Base-by-base conservation (phyloP, 2,113 vertebrate genomes). In the Hylia prasina region DNA sequence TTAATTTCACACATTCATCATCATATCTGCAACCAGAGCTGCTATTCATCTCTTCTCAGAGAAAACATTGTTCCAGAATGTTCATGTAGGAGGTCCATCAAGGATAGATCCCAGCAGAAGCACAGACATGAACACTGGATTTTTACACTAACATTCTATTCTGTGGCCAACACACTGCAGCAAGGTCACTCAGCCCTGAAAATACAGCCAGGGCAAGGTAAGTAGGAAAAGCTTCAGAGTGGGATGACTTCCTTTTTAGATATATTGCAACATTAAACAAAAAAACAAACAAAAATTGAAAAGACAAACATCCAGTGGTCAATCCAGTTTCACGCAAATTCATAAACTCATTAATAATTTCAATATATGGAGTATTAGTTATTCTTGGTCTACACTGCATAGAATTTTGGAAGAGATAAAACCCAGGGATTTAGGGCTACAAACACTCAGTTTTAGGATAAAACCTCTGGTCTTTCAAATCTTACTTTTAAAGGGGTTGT, bases 11-110 rank as follows among this genome's bases (percentile, higher is more conserved):
- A 64, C 9, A 37, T 60, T 54, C 11, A 6, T 56, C 51, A 64
- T 64, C 4, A 0, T 28, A 77, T 69, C 68, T 77, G 45, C 63
- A 92, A 83, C 2, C 42, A 73, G 45, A 83, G 61, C 8, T 61
- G 28, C 69, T 51, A 33, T 27, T 68, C 14, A 13, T 28, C 47
- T 75, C 66, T 56, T 45, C 53, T 44, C 71, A 69, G n/a, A 33
- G 69, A 21, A 11, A 56, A 21, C 6, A 10, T 8, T 11, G 19
- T 4, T 4, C 63, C 35, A 16, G 33, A 53, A 53, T 1, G 2
- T 13, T 54, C 71, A 25, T 0, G 7, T 0, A 72, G 27, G 7
- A 77, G 11, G 4, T 44, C 66, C 39, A 1, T 10, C 40, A 58
- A 14, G 20, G 5, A 19, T 2, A 17, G 1, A 11, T 6, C 42